Evolutionary conservation across 2,113 vertebrate genomes (phyloP).

Genomic region (Perca flavescens): DNA sequence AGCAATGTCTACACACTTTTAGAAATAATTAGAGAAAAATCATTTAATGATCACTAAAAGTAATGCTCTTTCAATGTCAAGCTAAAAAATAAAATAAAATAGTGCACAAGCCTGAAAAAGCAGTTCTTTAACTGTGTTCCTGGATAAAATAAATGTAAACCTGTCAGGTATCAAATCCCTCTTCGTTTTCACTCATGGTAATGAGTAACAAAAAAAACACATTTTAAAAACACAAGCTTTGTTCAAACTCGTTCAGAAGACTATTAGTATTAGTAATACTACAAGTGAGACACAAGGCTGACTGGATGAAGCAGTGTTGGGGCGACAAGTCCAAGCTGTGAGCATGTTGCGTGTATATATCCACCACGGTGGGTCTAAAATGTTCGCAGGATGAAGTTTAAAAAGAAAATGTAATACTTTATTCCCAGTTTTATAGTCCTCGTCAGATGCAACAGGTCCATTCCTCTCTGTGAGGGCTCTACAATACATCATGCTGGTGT

Average conservation of each 20-base stretch:
- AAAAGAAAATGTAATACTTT: neutral
- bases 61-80: slow-evolving; percentile 1
- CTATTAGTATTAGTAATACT: slow-evolving; percentile 26
- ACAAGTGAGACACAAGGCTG: slow-evolving; percentile 31
- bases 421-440: neutral
- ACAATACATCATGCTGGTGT: slow-evolving; percentile 54
- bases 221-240: slow-evolving; percentile 40
- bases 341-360: slow-evolving; percentile 6
- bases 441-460: slow-evolving; percentile 4
- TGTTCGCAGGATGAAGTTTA: neutral
- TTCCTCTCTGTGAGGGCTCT: slow-evolving; percentile 11
- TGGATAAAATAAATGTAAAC: slow-evolving; percentile 13
- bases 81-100: neutral
- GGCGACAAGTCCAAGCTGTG: slow-evolving; percentile 26
- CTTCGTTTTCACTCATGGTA: neutral
- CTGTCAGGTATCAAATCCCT: neutral
- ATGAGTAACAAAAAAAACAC: slow-evolving; percentile 17
- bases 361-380: neutral
- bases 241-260: slow-evolving; percentile 48
- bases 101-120: slow-evolving; percentile 13
- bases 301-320: slow-evolving; percentile 32
- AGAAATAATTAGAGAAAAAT: slow-evolving; percentile 3
- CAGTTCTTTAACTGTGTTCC: slow-evolving; percentile 4
- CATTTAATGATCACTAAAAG: slow-evolving; percentile 18
- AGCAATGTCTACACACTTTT: neutral